A percentile compares a stretch with the other conserved stretches of the same genome.
These are phyloP conservation scores for Lonchura striata DNA, from an alignment of 2,113 vertebrate genomes.

Conservation along the genomic window DNA sequence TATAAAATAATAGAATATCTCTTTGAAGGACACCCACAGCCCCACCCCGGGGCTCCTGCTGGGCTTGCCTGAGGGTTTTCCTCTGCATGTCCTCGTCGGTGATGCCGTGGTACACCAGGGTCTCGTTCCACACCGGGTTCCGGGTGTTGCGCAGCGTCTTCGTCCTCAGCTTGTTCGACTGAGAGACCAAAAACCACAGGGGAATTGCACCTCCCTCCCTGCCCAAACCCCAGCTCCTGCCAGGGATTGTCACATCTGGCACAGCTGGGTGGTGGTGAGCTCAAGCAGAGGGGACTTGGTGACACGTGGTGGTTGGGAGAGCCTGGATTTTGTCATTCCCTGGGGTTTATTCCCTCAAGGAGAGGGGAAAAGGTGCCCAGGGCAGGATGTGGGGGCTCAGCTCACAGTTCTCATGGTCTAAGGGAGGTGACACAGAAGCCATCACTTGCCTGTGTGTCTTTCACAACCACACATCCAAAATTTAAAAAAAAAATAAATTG, in stretches of 20 bases:
- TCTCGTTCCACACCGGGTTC: conserved; percentile 94
- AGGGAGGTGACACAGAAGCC: background rate
- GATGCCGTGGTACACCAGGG: conserved; percentile 91
- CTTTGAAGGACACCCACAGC: background rate
- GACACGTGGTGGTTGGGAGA: fast-evolving
- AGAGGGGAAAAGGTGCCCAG: background rate
- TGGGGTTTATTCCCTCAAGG: background rate
- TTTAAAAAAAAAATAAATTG: no score
- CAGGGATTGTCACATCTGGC: background rate
- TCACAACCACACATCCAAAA: fast-evolving
- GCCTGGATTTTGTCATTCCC: background rate
- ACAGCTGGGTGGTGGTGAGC: fast-evolving
- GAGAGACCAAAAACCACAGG: fast-evolving
- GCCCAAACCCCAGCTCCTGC: background rate
- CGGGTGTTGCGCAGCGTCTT: conserved; percentile 94
- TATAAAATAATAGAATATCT: no score
- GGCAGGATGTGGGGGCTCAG: background rate
- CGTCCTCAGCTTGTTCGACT: conserved; percentile 95
- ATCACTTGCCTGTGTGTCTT: background rate
- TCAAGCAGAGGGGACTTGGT: fast-evolving
- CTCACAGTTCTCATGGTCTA: fast-evolving
- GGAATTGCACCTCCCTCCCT: fast-evolving
- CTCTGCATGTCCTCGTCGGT: conserved; percentile 96
- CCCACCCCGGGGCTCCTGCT: background rate
- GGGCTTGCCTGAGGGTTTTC: conserved; percentile 87